Evolutionary conservation across 2,888 invertebrate genomes (phyloP).

Genomic region (Cerastoderma edule): DNA sequence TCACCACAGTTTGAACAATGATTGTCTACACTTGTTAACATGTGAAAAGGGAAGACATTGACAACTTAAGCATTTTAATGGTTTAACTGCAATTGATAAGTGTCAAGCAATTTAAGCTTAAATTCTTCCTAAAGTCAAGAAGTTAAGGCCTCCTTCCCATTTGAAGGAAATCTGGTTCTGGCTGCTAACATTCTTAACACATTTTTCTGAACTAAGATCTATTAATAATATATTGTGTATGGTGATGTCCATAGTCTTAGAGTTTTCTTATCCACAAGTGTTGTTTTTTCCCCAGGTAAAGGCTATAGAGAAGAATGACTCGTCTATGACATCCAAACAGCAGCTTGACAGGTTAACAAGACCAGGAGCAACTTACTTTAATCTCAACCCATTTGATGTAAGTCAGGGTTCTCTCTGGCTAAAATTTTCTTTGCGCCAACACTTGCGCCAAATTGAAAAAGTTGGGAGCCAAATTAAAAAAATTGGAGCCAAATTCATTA

Average conservation of each 20-base stretch:
- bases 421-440: no score
- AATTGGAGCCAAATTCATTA: no score
- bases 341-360: constrained; percentile 98
- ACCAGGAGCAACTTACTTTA: constrained; percentile 99
- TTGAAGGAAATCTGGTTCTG: neutral
- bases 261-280: neutral
- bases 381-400: constrained; percentile 93
- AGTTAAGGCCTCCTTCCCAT: neutral
- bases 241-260: neutral
- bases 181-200: constrained; percentile 1
- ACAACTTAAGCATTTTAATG: no score
- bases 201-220: neutral
- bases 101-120: neutral
- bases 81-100: no score
- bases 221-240: neutral
- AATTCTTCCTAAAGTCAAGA: neutral
- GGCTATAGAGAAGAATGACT: constrained; percentile 98
- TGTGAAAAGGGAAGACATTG: no score
- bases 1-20: no score
- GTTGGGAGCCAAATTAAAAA: no score
- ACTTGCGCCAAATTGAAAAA: no score
- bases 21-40: no score
- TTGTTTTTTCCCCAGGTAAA: constrained; percentile 90
- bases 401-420: no score
- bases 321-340: constrained; percentile 97